These are phyloP conservation scores for Hippocampus barbouri DNA, from an alignment of 2,113 vertebrate genomes.

Conservation along the genomic window DNA sequence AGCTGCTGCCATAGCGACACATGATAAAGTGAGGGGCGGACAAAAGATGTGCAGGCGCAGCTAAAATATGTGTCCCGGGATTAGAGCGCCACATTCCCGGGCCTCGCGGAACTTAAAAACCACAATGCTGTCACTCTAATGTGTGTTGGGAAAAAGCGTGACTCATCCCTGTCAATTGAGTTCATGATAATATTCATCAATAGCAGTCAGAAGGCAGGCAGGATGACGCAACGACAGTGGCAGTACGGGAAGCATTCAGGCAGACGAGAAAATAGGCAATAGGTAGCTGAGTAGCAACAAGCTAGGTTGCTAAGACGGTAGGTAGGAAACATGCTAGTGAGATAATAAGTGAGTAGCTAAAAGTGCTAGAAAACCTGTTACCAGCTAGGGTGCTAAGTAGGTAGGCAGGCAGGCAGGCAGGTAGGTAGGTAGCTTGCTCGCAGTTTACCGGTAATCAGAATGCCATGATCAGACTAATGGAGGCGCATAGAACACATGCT, in stretches of 20 bases:
- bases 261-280: not conserved
- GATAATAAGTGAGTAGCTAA: no score
- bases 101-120: not conserved
- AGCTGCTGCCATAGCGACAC: conserved; percentile 55
- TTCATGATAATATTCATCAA: conserved; percentile 10
- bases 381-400: no score
- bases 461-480: no score
- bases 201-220: not conserved
- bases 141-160: conserved; percentile 24
- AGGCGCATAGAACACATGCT: no score
- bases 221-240: not conserved
- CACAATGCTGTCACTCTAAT: conserved; percentile 7
- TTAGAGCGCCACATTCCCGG: conserved; percentile 57
- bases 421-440: no score
- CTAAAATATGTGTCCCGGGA: conserved; percentile 61
- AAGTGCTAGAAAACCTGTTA: no score
- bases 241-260: not conserved
- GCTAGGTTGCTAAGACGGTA: not conserved
- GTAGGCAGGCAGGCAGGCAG: no score
- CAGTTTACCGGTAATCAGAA: no score
- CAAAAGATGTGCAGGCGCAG: conserved; percentile 72
- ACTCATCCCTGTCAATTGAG: conserved; percentile 49
- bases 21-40: conserved; percentile 50
- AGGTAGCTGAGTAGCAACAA: not conserved
- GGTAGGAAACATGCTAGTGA: no score